Evolutionary conservation across 1,140 invertebrate species (phyloP).

Genomic region (Macrotrachela quadricornifera): DNA sequence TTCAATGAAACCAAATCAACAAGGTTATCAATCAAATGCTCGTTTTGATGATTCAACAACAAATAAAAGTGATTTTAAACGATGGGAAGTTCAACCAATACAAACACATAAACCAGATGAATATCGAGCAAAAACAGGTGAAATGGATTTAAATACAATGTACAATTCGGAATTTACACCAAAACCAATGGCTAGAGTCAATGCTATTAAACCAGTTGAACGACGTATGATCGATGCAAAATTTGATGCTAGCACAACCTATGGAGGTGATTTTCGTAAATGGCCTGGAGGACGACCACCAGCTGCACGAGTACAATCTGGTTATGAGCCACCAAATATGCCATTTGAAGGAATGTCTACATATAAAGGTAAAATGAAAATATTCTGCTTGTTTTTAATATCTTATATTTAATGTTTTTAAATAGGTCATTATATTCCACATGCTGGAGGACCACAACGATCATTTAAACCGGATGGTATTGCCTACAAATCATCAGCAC

Average conservation of each 20-base stretch:
- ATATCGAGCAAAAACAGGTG: slow-evolving; percentile 24
- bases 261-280: slow-evolving; percentile 23
- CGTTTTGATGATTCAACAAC: slow-evolving; percentile 26
- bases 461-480: slow-evolving; percentile 19
- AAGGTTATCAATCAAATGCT: slow-evolving; percentile 17
- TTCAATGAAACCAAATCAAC: slow-evolving; percentile 15
- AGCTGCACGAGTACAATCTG: slow-evolving; percentile 13
- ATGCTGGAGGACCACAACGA: slow-evolving; percentile 11
- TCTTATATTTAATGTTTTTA: too few relatives aligned
- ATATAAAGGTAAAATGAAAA: slow-evolving; percentile 13
- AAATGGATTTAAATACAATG: slow-evolving; percentile 28
- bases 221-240: slow-evolving; percentile 11
- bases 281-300: slow-evolving; percentile 17
- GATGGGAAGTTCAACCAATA: slow-evolving; percentile 21
- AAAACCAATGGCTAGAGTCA: slow-evolving; percentile 14
- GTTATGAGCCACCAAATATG: slow-evolving; percentile 19
- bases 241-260: slow-evolving; percentile 27
- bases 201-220: slow-evolving; percentile 10
- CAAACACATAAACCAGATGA: slow-evolving; percentile 16
- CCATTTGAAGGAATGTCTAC: slow-evolving; percentile 28
- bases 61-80: slow-evolving; percentile 22
- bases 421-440: slow-evolving; percentile 18
- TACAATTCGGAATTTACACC: slow-evolving; percentile 15
- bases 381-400: too few relatives aligned
- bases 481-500: slow-evolving; percentile 14